These are phyloP conservation scores for Caprella mutica DNA, from an alignment of 2,888 invertebrate genomes.

Conservation along the genomic window DNA sequence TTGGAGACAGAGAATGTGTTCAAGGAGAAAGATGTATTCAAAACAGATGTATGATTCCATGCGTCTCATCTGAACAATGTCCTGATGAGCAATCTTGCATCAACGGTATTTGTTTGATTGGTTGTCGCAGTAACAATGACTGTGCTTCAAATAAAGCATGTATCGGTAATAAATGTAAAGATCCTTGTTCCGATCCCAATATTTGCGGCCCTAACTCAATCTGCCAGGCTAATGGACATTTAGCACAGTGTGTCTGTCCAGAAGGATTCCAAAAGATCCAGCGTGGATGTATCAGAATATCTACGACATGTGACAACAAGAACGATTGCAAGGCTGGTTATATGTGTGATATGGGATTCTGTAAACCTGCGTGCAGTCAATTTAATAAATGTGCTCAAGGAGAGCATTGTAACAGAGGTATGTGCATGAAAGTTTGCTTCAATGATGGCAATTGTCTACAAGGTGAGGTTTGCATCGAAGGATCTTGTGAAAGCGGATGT, in stretches of 20 bases:
- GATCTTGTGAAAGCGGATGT: constrained; percentile 72
- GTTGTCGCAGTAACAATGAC: constrained; percentile 72
- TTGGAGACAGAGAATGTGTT: constrained; percentile 63
- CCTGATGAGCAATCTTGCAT: constrained; percentile 66
- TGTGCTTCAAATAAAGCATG: constrained; percentile 66
- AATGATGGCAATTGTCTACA: constrained; percentile 79
- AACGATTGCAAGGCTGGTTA: constrained; percentile 54
- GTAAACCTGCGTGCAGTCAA: constrained; percentile 61
- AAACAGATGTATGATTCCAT: constrained; percentile 67
- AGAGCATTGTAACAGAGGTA: constrained; percentile 61
- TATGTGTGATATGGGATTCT: constrained; percentile 63
- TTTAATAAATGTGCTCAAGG: constrained; percentile 65
- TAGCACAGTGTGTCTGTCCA: constrained; percentile 69
- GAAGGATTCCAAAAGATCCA: constrained; percentile 74
- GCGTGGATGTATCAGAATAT: constrained; percentile 74
- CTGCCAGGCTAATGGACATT: constrained; percentile 61
- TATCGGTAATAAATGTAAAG: constrained; percentile 67
- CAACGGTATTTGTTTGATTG: constrained; percentile 63
- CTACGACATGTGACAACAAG: constrained; percentile 52
- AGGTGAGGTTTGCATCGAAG: constrained; percentile 74
- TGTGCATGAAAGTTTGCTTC: constrained; percentile 75
- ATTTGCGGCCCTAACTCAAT: constrained; percentile 71
- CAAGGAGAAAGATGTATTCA: constrained; percentile 64
- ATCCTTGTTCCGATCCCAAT: constrained; percentile 64
- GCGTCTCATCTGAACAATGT: constrained; percentile 70